A percentile compares a stretch with the other conserved stretches of the same genome.
Evolutionary conservation across 2,888 invertebrate species (phyloP).

Genomic region (Melanophora roralis): DNA sequence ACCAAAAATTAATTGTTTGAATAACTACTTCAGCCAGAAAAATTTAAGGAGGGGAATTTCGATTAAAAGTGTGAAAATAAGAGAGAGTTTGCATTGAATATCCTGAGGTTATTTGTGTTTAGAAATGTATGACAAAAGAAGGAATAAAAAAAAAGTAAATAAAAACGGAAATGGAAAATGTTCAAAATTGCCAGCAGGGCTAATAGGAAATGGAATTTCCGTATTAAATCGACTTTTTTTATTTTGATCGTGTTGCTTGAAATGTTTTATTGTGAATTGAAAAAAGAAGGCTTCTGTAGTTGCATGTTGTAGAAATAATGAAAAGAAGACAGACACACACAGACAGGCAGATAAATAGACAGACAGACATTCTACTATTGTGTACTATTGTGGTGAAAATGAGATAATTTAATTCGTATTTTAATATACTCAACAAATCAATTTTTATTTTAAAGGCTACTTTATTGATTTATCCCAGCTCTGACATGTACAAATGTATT

Average conservation of each 20-base stretch:
- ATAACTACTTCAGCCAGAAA: conserved; percentile 7
- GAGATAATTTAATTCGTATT: not conserved
- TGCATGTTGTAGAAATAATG: conserved; percentile 4
- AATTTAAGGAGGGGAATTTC: not conserved
- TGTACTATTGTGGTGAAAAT: not conserved
- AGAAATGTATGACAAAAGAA: too few species aligned
- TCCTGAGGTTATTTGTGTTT: conserved; percentile 25
- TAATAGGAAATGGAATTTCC: conserved; percentile 60
- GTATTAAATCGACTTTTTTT: conserved; percentile 37
- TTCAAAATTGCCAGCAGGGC: conserved; percentile 53
- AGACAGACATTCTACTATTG: too few species aligned
- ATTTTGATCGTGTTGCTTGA: conserved; percentile 10
- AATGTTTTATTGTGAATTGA: conserved; percentile 19
- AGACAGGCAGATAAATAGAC: too few species aligned
- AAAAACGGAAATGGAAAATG: conserved; percentile 55
- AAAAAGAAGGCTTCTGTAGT: too few species aligned
- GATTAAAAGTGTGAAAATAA: not conserved
- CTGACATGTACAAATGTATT: too few species aligned
- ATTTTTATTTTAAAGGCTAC: too few species aligned
- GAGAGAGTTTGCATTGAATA: not conserved
- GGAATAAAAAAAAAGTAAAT: conserved; percentile 20
- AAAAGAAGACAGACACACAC: not conserved
- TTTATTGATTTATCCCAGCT: too few species aligned
- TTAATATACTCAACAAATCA: not conserved
- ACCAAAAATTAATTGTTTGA: conserved; percentile 23